Conservation (phyloP, 1,140 invertebrate species). For the Oedothorax gibbosus region DNA sequence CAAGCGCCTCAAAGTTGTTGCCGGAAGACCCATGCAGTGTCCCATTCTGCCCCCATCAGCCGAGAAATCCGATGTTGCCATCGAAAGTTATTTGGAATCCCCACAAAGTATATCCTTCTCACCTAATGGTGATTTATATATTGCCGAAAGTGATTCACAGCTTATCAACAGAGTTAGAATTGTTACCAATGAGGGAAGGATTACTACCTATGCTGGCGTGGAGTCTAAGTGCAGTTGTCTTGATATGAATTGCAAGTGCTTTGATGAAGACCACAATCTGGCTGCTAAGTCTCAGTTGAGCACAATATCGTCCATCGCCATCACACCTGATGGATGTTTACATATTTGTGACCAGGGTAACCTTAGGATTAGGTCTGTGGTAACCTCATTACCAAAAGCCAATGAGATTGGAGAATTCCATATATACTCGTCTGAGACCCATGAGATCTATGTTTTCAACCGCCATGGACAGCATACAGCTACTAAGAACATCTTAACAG, state of each 20-base stretch:
- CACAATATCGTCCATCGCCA: slow-evolving; percentile 90
- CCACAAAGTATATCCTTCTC: slow-evolving; percentile 82
- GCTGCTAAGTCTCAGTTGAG: slow-evolving; percentile 91
- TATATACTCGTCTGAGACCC: slow-evolving; percentile 88
- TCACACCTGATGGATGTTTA: slow-evolving; percentile 92
- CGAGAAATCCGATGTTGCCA: slow-evolving; percentile 60
- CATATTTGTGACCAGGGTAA: slow-evolving; percentile 94
- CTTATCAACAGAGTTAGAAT: slow-evolving; percentile 87
- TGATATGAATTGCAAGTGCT: slow-evolving; percentile 75
- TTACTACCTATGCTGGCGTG: slow-evolving; percentile 71
- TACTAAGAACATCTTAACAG: slow-evolving; percentile 92
- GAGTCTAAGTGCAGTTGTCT: slow-evolving; percentile 72
- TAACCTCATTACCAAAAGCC: slow-evolving; percentile 88
- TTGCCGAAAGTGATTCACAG: slow-evolving; percentile 92
- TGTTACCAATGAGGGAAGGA: slow-evolving; percentile 70
- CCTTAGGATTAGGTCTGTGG: slow-evolving; percentile 87
- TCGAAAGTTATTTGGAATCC: slow-evolving; percentile 66
- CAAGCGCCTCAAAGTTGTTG: slow-evolving; percentile 83
- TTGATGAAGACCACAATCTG: slow-evolving; percentile 88
- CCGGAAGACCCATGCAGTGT: slow-evolving; percentile 91
- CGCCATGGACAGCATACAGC: slow-evolving; percentile 91
- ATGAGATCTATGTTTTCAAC: slow-evolving; percentile 93
- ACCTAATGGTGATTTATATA: slow-evolving; percentile 91
- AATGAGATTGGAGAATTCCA: slow-evolving; percentile 89
- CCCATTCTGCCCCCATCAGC: slow-evolving; percentile 68